These are phyloP conservation scores for Hololepta plana DNA, from an alignment of 2,888 invertebrate species.

Conservation along the genomic window DNA sequence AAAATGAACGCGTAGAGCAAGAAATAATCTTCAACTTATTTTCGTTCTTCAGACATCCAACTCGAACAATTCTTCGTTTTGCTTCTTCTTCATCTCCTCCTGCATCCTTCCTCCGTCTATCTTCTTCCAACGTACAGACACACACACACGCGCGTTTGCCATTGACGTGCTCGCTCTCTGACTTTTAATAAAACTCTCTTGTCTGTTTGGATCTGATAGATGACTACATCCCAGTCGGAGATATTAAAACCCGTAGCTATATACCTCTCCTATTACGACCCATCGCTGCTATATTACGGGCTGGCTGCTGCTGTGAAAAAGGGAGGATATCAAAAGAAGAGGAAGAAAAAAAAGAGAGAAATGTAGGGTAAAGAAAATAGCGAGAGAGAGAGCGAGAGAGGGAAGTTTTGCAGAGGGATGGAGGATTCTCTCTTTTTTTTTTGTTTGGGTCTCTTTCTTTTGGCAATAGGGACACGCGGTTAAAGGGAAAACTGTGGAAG, in stretches of 20 bases:
- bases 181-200: conserved; percentile 37
- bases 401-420: too few relatives aligned
- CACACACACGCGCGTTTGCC: conserved; percentile 9
- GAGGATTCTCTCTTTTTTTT: too few relatives aligned
- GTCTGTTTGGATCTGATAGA: conserved; percentile 36
- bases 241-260: conserved; percentile 35
- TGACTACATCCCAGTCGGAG: conserved; percentile 33
- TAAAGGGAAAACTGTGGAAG: too few relatives aligned
- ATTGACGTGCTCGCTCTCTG: conserved; percentile 29
- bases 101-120: conserved; percentile 1
- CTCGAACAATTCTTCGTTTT: too few relatives aligned
- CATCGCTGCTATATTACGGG: too few relatives aligned
- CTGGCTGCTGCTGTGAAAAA: too few relatives aligned
- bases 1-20: too few relatives aligned
- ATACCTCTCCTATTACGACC: too few relatives aligned
- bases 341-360: not conserved
- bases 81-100: not conserved
- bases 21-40: too few relatives aligned
- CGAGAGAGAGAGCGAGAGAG: conserved; percentile 2
- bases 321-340: conserved; percentile 14
- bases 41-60: too few relatives aligned
- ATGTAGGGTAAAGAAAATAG: not conserved
- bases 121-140: not conserved
- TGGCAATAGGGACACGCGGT: too few relatives aligned
- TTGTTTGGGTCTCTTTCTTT: too few relatives aligned